A percentile compares a stretch with the other conserved stretches of the same genome.
Conservation (phyloP, 1,140 invertebrate species). For the Branchinecta lynchi region DNA sequence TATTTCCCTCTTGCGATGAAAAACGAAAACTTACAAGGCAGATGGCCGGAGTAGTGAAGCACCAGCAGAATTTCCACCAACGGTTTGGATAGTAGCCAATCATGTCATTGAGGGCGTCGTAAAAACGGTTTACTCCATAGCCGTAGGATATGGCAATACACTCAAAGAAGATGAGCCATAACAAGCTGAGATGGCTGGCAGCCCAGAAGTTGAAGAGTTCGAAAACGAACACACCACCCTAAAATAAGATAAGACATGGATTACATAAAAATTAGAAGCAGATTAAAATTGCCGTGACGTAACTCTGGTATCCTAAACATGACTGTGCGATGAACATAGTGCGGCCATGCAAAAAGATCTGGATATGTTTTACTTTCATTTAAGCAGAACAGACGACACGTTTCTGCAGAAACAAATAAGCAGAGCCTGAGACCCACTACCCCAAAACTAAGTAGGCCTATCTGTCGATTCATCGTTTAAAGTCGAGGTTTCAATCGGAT, state of each 20-base stretch:
- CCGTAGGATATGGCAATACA: conserved; percentile 96
- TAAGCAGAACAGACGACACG: no score
- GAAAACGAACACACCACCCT: conserved; percentile 99
- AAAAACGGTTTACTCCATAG: conserved; percentile 89
- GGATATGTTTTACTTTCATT: no score
- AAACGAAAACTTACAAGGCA: conserved; percentile 58
- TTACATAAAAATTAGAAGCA: neutral
- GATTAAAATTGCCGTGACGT: no score
- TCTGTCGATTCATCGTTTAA: no score
- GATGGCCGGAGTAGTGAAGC: conserved; percentile 73
- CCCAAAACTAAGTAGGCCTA: no score
- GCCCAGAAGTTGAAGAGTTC: conserved; percentile 96
- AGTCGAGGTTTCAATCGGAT: no score
- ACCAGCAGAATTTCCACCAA: conserved; percentile 99
- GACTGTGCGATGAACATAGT: no score
- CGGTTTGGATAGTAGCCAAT: conserved; percentile 89
- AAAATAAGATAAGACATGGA: conserved; percentile 27
- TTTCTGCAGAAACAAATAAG: no score
- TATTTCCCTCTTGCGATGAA: no score
- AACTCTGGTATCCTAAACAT: no score
- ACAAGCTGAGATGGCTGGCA: conserved; percentile 84
- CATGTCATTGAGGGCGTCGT: conserved; percentile 95
- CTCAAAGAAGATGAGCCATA: conserved; percentile 97
- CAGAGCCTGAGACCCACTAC: no score
- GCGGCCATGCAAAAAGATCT: no score